Conservation (phyloP, 1,140 invertebrate species). For the Macrotrachela quadricornifera region DNA sequence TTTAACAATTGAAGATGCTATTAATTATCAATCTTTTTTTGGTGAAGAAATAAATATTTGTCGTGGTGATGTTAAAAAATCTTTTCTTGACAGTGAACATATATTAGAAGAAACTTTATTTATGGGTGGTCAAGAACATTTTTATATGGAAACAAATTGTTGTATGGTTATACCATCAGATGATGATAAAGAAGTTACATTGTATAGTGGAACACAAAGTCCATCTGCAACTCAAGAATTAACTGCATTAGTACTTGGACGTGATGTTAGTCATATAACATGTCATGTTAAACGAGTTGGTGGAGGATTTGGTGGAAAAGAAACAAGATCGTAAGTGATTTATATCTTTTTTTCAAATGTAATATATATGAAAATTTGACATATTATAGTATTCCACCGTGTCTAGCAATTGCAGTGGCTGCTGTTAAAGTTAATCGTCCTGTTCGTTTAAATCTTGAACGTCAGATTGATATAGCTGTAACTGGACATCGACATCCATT, state of each 20-base stretch:
- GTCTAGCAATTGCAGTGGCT: no score
- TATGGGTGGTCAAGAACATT: constrained; percentile 80
- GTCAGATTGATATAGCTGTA: constrained; percentile 78
- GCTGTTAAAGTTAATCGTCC: constrained; percentile 38
- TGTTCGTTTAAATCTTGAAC: constrained; percentile 62
- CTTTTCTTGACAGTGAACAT: constrained; percentile 15
- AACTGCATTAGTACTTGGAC: constrained; percentile 45
- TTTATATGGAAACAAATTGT: constrained; percentile 69
- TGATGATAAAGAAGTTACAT: constrained; percentile 60
- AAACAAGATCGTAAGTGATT: constrained; percentile 43
- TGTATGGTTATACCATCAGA: constrained; percentile 42
- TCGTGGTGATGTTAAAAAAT: no score
- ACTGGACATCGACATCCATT: constrained; percentile 71
- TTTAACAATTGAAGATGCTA: constrained; percentile 40
- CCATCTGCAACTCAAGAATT: constrained; percentile 49
- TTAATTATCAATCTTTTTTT: constrained; percentile 26
- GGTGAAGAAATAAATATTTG: no score
- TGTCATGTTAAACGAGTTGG: constrained; percentile 58
- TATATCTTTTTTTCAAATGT: constrained; percentile 7
- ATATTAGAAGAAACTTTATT: constrained; percentile 48
- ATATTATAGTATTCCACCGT: no score
- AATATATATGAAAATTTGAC: no score
- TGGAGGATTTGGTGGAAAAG: constrained; percentile 88
- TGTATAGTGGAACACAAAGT: constrained; percentile 60
- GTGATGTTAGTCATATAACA: constrained; percentile 48